Conservation (phyloP, 1,140 invertebrate genomes). For the Ptiloglossa arizonensis region DNA sequence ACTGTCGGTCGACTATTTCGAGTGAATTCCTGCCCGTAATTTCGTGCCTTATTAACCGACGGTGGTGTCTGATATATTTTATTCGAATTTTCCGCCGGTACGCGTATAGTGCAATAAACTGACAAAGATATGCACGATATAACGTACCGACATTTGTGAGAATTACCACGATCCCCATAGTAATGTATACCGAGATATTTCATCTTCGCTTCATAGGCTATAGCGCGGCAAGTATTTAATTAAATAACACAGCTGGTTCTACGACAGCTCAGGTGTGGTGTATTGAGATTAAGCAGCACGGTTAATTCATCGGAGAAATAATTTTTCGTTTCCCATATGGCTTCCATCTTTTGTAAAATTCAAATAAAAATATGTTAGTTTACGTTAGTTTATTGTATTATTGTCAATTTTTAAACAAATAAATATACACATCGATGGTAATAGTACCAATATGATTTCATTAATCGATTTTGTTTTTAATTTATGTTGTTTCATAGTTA, state of each 20-base stretch:
- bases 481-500: no score
- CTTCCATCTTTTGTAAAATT: not conserved
- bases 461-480: no score
- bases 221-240: slow-evolving; percentile 30
- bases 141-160: not conserved
- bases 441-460: no score
- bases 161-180: slow-evolving; percentile 10
- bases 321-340: not conserved
- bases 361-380: no score
- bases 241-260: slow-evolving; percentile 10
- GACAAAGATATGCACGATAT: slow-evolving; percentile 18
- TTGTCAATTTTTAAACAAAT: no score
- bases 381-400: no score
- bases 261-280: no score
- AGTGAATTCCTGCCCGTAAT: slow-evolving; percentile 60
- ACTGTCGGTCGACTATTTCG: slow-evolving; percentile 51
- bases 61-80: slow-evolving; percentile 42
- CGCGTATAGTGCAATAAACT: slow-evolving; percentile 21
- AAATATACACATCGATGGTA: no score
- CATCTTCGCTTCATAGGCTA: slow-evolving; percentile 24
- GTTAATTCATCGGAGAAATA: not conserved
- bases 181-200: slow-evolving; percentile 22
- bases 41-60: slow-evolving; percentile 63
- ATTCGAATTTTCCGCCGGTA: slow-evolving; percentile 39
- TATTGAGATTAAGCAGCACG: not conserved